phyloP scores from a whole-genome alignment of 2,797 vertebrate species.

The Macrochelys suwanniensis region DNA sequence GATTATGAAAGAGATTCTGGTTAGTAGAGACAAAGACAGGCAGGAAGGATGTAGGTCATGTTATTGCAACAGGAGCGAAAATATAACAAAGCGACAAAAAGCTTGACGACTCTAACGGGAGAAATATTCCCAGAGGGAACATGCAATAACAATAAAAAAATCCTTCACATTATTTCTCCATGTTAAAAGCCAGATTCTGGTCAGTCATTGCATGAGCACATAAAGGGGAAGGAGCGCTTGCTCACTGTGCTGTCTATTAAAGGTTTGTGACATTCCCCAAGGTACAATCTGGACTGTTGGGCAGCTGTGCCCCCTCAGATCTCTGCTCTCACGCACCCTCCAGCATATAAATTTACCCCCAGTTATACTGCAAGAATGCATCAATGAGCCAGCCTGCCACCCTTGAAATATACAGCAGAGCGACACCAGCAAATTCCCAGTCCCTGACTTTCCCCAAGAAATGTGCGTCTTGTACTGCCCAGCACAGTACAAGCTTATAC shows the following conservation, averaged over 20 bases:
- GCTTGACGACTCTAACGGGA: not conserved
- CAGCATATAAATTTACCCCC: not conserved
- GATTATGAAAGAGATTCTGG: not conserved
- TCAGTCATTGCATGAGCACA: constrained; percentile 8
- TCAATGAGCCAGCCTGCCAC: too few species aligned
- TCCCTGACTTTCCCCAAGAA: too few species aligned
- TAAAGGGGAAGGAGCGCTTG: not conserved
- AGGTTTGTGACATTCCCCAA: not conserved
- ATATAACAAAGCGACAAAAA: not conserved
- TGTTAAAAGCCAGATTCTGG: not conserved
- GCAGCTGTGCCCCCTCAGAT: not conserved
- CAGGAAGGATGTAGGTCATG: not conserved
- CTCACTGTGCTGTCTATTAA: not conserved
- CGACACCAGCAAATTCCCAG: too few species aligned
- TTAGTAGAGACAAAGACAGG: not conserved
- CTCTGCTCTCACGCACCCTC: not conserved
- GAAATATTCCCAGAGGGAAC: not conserved
- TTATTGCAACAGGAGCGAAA: not conserved
- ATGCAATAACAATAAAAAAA: not conserved
- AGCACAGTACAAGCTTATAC: too few species aligned
- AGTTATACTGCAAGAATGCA: too few species aligned
- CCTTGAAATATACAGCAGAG: too few species aligned
- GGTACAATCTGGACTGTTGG: not conserved
- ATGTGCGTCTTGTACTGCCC: too few species aligned
- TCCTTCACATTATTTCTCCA: not conserved